Evolutionary conservation across 92 coral and sea anemone species (phyloP), one percentile per base, ranked within the genome.

Genomic region (Siderastrea radians): DNA sequence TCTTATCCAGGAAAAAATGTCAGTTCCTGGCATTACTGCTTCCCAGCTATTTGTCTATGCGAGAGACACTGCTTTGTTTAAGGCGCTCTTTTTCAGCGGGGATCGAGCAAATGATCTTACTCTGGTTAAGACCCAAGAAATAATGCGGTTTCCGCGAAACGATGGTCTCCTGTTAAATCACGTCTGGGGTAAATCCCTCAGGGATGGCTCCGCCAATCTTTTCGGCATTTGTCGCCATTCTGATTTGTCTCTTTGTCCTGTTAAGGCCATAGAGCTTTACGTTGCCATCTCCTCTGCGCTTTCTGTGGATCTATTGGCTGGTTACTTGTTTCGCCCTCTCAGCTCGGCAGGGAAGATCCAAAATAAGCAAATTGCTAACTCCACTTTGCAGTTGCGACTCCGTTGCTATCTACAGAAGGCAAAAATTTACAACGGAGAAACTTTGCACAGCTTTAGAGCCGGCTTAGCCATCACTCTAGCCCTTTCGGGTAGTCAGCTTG

Each of bases 401-500:
- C 68, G 68, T n/a, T 6, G 50, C 68, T 59, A 59, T 61, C 55
- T 64, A 45, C 69, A 44, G 45, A 15, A 44, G 76, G 62, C 64
- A 8, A 38, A 53, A 15, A 69, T 66, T 45, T 81, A 81, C 48
- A 78, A 83, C 17, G 84, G 84, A 12, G 87, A 83, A 72, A 83
- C 87, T 49, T 47, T 83, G 53, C 87, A 83, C 58, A 74, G 87
- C 75, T 73, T 83, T 83, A 71, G 87, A 46, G 65, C 63, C 75
- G 87, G 85, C 62, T 44, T 74, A 12, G 81, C 87, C 65, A 83
- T 82, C 81, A 74, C 87, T 74, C 15, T 83, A 58, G 87, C 84
- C 54, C 45, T 83, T 19, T 83, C 68, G 17, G 87, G 84, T 19
- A 83, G 87, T 54, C 85, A 83, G 53, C 75, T 85, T n/a, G 58